Evolutionary conservation across 1,140 invertebrate species (phyloP), one percentile per base, ranked within the genome.

Genomic region (Diploscapter pachys): DNA sequence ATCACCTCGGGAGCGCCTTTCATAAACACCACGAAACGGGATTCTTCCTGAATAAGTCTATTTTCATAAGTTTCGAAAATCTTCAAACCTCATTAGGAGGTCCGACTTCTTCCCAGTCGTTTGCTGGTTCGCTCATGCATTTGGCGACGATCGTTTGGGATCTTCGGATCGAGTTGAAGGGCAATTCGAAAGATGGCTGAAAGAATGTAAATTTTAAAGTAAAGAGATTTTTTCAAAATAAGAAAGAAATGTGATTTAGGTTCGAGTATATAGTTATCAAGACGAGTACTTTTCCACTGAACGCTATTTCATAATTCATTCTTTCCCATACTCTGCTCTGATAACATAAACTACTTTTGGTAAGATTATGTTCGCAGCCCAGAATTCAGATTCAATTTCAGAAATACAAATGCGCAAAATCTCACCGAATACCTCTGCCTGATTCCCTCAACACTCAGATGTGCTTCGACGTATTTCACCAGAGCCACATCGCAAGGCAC

Each of bases 1-100:
- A 83, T 78, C 8, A 82, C 82, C 70, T 83, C 81, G 4, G 82
- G 77, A n/a, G 79, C 81, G 8, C 81, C 83, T 80, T 85, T 85
- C 71, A 86, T 83, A 81, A 85, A 85, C 5, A 85, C 78, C 54
- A 80, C 62, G 67, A 76, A 80, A 48, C 78, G 79, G 53, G 79
- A 78, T 62, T 78, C 61, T 5, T 63, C 73, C 70, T 73, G 67
- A 11, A 75, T 31, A 31, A 31, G 31, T 31, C 31, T 31, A 75
- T 6, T 9, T 65, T 65, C 13, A 65, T 9, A 65, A 65, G 8
- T 31, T 13, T 49, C 9, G 13, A 67, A 65, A 71, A 71, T 56
- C 5, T 31, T 31, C 61, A 67, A 11, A 69, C 69, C 5, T 67
- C 49, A n/a, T 6, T 5, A 57, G 71, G 71, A 5, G 71, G 13